Percentiles rank a stretch among this genome's conserved stretches.
These are phyloP conservation scores for Pemphigus obesinymphae DNA, from an alignment of 1,140 invertebrate species.

Conservation along the genomic window DNA sequence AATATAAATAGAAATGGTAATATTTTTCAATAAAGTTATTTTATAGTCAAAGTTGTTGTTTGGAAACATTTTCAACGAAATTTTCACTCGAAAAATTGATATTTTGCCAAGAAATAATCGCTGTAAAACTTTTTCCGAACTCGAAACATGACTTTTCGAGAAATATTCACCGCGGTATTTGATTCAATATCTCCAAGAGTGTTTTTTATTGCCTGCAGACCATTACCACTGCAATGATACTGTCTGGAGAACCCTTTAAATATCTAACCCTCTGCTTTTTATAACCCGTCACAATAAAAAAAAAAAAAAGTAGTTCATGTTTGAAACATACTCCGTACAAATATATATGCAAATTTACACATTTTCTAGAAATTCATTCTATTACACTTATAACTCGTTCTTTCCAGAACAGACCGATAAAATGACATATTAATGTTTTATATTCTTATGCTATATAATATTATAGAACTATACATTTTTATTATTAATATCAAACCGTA, in stretches of 20 bases:
- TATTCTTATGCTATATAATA: conserved; percentile 4
- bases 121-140: conserved; percentile 27
- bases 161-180: conserved; percentile 30
- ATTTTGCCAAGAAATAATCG: conserved; percentile 33
- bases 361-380: conserved; percentile 35
- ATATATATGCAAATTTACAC: conserved; percentile 39
- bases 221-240: conserved; percentile 39
- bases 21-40: conserved; percentile 33
- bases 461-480: conserved; percentile 1
- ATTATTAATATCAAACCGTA: neutral
- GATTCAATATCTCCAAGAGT: conserved; percentile 41
- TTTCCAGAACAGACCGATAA: conserved; percentile 32
- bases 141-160: conserved; percentile 23
- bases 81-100: conserved; percentile 21
- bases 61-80: conserved; percentile 33
- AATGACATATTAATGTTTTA: conserved; percentile 30
- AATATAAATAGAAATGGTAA: conserved; percentile 18
- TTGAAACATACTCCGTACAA: conserved; percentile 36
- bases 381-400: conserved; percentile 27
- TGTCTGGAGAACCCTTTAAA: conserved; percentile 41
- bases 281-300: conserved; percentile 31
- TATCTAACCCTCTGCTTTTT: conserved; percentile 37
- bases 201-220: conserved; percentile 40
- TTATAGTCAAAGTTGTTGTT: conserved; percentile 38
- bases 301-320: conserved; percentile 23